Conservation (phyloP, 2,797 vertebrate genomes). For the Oreonectes daqikongensis region DNA sequence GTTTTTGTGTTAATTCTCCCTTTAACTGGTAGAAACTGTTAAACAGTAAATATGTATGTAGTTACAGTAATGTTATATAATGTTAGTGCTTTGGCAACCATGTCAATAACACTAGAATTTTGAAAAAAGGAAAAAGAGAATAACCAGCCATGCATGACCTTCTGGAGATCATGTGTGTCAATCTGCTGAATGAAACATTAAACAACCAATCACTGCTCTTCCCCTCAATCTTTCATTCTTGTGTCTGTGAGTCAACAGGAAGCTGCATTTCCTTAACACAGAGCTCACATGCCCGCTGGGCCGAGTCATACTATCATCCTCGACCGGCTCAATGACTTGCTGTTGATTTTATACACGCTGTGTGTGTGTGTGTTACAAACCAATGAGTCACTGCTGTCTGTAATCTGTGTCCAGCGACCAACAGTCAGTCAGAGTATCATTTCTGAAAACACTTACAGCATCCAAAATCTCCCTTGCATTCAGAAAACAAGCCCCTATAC, state of each 20-base stretch:
- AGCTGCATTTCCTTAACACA: constrained; percentile 61
- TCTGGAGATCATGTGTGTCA: constrained; percentile 1
- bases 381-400: constrained; percentile 60
- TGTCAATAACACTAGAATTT: background rate
- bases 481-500: constrained; percentile 25
- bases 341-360: constrained; percentile 8
- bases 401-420: constrained; percentile 57
- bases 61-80: no score
- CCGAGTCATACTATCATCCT: constrained; percentile 61
- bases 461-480: constrained; percentile 7
- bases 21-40: no score
- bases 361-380: constrained; percentile 40
- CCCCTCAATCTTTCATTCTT: background rate
- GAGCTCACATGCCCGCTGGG: constrained; percentile 59
- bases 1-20: no score
- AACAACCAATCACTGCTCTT: constrained; percentile 15
- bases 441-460: constrained; percentile 19
- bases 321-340: constrained; percentile 1
- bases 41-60: no score
- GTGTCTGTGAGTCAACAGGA: constrained; percentile 74
- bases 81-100: background rate
- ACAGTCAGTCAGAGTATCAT: constrained; percentile 1
- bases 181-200: constrained; percentile 5
- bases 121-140: background rate
- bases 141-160: background rate